These are phyloP conservation scores for Mythimna lalbum DNA, from an alignment of 2,888 invertebrate species.

Conservation along the genomic window DNA sequence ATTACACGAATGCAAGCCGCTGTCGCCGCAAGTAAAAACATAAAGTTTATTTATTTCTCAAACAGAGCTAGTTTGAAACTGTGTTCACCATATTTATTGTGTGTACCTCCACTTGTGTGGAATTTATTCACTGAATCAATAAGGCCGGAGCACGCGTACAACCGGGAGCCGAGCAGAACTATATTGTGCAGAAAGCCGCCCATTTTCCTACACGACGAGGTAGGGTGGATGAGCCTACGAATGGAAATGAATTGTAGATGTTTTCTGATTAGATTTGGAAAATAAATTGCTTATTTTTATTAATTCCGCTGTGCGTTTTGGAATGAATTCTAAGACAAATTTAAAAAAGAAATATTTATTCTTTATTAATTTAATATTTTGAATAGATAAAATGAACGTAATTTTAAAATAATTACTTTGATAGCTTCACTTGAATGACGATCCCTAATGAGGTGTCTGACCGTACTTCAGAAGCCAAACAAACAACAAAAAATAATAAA, in stretches of 20 bases:
- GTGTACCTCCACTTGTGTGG: slow-evolving; percentile 41
- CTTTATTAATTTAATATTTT: no score
- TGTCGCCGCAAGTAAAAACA: slow-evolving; percentile 33
- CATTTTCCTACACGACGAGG: slow-evolving; percentile 35
- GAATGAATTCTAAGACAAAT: no score
- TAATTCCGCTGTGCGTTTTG: no score
- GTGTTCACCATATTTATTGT: slow-evolving; percentile 52
- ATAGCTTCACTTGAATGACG: slow-evolving; percentile 9
- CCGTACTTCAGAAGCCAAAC: neutral
- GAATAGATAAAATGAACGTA: no score
- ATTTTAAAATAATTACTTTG: neutral
- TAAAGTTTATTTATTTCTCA: slow-evolving; percentile 48
- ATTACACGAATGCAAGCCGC: neutral
- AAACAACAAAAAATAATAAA: slow-evolving; percentile 5
- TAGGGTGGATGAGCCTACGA: slow-evolving; percentile 30
- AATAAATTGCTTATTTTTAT: neutral
- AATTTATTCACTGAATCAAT: slow-evolving; percentile 63
- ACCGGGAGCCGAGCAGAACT: slow-evolving; percentile 48
- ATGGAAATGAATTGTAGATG: neutral
- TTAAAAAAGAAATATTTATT: no score
- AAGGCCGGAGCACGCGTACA: slow-evolving; percentile 30
- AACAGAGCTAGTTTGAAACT: slow-evolving; percentile 42
- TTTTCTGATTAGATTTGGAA: neutral
- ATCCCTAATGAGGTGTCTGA: neutral
- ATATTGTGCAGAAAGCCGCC: slow-evolving; percentile 52